phyloP scores from a whole-genome alignment of 2,113 vertebrate species.

The Dipodomys ordii region DNA sequence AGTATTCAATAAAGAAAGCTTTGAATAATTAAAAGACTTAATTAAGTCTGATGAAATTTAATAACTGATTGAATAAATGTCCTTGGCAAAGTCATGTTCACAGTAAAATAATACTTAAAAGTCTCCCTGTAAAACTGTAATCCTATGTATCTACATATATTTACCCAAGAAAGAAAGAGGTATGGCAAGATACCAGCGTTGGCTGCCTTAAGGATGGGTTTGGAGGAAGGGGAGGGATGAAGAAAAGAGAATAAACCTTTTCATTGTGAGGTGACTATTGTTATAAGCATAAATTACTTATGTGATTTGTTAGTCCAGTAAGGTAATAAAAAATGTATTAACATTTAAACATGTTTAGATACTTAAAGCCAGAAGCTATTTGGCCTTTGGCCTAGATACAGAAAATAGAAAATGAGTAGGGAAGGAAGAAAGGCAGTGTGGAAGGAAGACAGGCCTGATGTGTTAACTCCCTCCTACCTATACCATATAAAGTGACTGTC shows the following conservation, averaged over 20 bases:
- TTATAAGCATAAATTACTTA: neutral
- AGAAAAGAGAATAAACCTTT: neutral
- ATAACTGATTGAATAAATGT: slow-evolving; percentile 1
- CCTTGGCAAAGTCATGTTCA: slow-evolving; percentile 38
- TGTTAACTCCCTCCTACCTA: neutral
- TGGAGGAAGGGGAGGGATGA: neutral
- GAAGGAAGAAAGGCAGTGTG: neutral
- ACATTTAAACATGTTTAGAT: neutral
- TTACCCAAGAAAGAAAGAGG: neutral
- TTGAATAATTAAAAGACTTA: slow-evolving; percentile 47
- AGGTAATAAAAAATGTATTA: slow-evolving; percentile 28
- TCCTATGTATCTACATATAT: neutral
- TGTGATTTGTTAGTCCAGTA: slow-evolving; percentile 19
- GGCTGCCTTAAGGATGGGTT: neutral
- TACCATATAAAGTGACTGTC: neutral
- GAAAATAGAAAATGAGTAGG: neutral
- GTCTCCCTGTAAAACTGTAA: neutral
- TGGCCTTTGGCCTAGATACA: neutral
- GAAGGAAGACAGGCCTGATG: neutral
- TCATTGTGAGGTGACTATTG: neutral
- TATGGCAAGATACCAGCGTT: neutral
- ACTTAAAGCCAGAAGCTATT: neutral
- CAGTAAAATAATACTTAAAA: neutral
- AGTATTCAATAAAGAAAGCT: slow-evolving; percentile 24
- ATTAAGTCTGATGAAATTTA: slow-evolving; percentile 9